These are phyloP conservation scores for Hipparchia sbordonii DNA, from an alignment of 2,888 invertebrate genomes.

Conservation along the genomic window DNA sequence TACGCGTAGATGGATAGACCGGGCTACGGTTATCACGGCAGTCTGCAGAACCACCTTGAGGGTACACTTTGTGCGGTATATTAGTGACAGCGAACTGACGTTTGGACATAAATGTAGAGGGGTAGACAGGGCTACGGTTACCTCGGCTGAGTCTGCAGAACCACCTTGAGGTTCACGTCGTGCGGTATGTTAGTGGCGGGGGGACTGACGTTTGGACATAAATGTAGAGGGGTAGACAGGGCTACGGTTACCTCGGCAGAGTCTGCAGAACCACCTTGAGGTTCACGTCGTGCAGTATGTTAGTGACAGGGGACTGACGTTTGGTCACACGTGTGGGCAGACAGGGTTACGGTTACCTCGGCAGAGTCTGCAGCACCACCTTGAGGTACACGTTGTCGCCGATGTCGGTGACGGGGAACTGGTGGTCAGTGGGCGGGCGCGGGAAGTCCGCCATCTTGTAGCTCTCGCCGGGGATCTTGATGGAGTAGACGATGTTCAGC, in stretches of 20 bases:
- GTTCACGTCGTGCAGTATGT: too few species aligned
- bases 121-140: constrained; percentile 67
- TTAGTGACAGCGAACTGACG: too few species aligned
- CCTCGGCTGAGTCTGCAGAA: constrained; percentile 88
- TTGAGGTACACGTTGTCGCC: constrained; percentile 85
- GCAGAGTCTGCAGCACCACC: constrained; percentile 86
- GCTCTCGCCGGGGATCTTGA: constrained; percentile 86
- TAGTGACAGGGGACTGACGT: too few species aligned
- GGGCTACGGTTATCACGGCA: too few species aligned
- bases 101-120: constrained; percentile 62
- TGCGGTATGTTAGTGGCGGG: constrained; percentile 86
- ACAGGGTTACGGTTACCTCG: constrained; percentile 71
- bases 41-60: too few species aligned
- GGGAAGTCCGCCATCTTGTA: constrained; percentile 79
- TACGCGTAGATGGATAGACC: too few species aligned
- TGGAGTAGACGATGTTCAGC: constrained; percentile 85
- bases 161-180: constrained; percentile 83
- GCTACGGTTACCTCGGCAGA: background rate
- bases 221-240: background rate
- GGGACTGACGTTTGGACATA: constrained; percentile 86
- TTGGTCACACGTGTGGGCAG: too few species aligned
- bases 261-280: too few species aligned
- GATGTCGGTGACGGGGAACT: constrained; percentile 87
- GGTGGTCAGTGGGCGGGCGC: constrained; percentile 85
- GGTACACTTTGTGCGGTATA: too few species aligned